Evolutionary conservation across 2,113 vertebrate genomes (phyloP).

Genomic region (Cololabis saira): DNA sequence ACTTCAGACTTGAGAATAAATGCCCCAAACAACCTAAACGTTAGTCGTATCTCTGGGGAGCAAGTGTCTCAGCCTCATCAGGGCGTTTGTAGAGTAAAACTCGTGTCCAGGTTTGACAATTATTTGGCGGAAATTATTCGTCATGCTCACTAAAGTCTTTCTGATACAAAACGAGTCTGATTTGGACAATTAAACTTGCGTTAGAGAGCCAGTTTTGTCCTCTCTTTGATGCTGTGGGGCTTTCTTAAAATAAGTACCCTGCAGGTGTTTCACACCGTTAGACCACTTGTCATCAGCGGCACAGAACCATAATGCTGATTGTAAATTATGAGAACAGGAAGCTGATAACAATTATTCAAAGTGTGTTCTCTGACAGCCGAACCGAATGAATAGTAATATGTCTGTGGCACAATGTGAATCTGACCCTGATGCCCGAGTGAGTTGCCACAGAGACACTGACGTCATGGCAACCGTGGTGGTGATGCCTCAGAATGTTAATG

Average conservation of each 20-base stretch:
- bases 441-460: slow-evolving; percentile 69
- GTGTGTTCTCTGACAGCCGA: slow-evolving; percentile 31
- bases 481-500: slow-evolving; percentile 68
- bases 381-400: slow-evolving; percentile 49
- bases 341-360: slow-evolving; percentile 34
- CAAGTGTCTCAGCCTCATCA: slow-evolving; percentile 29
- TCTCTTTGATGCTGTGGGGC: background rate
- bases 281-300: slow-evolving; percentile 7
- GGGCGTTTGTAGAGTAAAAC: slow-evolving; percentile 57
- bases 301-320: slow-evolving; percentile 22
- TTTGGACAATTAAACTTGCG: slow-evolving; percentile 61
- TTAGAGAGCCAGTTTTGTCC: slow-evolving; percentile 35
- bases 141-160: slow-evolving; percentile 6
- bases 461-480: slow-evolving; percentile 58
- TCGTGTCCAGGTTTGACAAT: slow-evolving; percentile 39
- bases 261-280: slow-evolving; percentile 20
- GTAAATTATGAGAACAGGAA: slow-evolving; percentile 29
- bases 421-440: slow-evolving; percentile 44
- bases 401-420: slow-evolving; percentile 27
- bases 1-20: slow-evolving; percentile 26
- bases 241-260: slow-evolving; percentile 21
- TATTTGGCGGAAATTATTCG: slow-evolving; percentile 11
- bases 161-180: slow-evolving; percentile 17
- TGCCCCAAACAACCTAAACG: slow-evolving; percentile 20
- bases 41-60: slow-evolving; percentile 17